Conservation (phyloP, 2,888 invertebrate species). For the Eupithecia subfuscata region DNA sequence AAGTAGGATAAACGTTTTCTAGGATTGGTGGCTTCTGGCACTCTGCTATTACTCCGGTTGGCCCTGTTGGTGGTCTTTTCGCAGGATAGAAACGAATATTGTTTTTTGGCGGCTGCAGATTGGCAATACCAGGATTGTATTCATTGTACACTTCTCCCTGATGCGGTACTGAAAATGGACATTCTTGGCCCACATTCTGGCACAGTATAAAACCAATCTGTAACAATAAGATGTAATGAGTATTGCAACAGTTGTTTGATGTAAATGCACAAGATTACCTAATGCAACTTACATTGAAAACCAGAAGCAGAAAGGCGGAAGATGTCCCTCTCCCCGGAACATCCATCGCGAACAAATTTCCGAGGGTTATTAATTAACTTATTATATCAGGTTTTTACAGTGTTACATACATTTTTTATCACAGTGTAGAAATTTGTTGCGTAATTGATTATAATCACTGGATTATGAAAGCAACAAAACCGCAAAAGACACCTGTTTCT, state of each 20-base stretch:
- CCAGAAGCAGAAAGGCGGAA: constrained; percentile 51
- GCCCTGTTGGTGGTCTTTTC: constrained; percentile 16
- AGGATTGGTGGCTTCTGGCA: constrained; percentile 10
- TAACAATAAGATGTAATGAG: constrained; percentile 35
- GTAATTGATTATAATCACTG: constrained; percentile 51
- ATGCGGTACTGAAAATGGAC: constrained; percentile 22
- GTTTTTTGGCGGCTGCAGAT: constrained; percentile 28
- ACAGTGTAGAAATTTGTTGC: constrained; percentile 58
- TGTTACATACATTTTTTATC: constrained; percentile 55
- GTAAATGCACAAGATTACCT: not conserved
- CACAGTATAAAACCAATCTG: constrained; percentile 44
- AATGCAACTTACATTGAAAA: constrained; percentile 55
- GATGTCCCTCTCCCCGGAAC: constrained; percentile 55
- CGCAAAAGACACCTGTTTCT: constrained; percentile 33
- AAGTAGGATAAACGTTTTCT: constrained; percentile 5
- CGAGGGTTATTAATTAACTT: constrained; percentile 57
- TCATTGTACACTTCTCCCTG: constrained; percentile 25
- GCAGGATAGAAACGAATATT: constrained; percentile 19
- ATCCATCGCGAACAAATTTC: constrained; percentile 63
- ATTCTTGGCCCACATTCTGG: constrained; percentile 36
- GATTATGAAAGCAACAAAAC: constrained; percentile 41
- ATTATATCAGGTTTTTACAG: constrained; percentile 58
- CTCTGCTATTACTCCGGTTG: constrained; percentile 15
- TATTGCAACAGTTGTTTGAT: not conserved
- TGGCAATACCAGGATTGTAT: constrained; percentile 15